Evolutionary conservation across 2,888 invertebrate genomes (phyloP), one percentile per base, ranked within the genome.

Genomic region (Acleris laterana): DNA sequence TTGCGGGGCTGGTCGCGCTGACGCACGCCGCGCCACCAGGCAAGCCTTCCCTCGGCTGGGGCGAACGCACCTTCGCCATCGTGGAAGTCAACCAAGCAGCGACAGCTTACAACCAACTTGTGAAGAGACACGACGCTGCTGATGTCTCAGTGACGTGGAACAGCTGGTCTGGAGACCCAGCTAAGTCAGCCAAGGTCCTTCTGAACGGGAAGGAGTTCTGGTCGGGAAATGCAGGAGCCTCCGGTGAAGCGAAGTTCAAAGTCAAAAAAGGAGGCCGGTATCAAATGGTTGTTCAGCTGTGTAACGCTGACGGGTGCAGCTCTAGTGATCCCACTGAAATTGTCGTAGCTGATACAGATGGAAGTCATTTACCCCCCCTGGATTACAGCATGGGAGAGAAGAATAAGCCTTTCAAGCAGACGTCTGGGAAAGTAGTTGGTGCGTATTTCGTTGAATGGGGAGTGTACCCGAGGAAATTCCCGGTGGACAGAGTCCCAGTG

Each of bases 401-500:
- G 73, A 91, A 93, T 70, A 93, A 93, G 68, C 89, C 85, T 0
- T 93, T 89, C 75, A 93, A 91, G 72, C 93, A 93, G 72, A 90
- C 90, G 9, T 91, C 93, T 48, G 92, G 92, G 11, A 93, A 93
- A 74, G 92, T 93, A 2, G 79, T 92, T 4, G 93, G 90, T 25
- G 93, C 84, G 1, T 93, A 93, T 74, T 93, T 93, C 64, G 92
- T 92, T 1, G 93, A 93, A 78, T 93, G 93, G 93, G 93, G 93
- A 25, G 93, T 93, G 4, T 93, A 93, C 69, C 93, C 92, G 0
- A 87, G 93, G 48, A 90, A 90, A 71, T 93, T 89, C 78, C 92
- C 93, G 5, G 90, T 91, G 1, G 93, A 93, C 67, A 82, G 82
- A 22, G 69, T 93, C 2, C 93, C 93, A 2, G 79, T 93, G 22